These are phyloP conservation scores for Neodiprion fabricii DNA, from an alignment of 1,140 invertebrate species.

Conservation along the genomic window DNA sequence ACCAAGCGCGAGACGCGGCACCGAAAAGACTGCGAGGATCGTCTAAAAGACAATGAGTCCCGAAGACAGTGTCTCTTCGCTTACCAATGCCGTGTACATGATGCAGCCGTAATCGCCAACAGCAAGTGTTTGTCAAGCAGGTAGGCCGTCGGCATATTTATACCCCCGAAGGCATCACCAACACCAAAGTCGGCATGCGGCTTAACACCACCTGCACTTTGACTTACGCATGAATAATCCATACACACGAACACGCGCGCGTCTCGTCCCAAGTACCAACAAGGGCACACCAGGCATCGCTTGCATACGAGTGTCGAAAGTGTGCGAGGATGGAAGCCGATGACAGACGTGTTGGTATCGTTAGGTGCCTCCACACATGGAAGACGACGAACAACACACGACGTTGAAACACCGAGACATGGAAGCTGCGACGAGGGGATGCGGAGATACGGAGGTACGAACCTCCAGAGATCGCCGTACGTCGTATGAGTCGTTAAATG, in stretches of 20 bases:
- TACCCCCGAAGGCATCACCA: conserved; percentile 6
- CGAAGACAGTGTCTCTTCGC: neutral
- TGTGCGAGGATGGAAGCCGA: neutral
- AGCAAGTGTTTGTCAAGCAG: conserved; percentile 1
- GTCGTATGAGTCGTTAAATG: neutral
- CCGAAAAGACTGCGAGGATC: no score
- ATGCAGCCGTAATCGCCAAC: conserved; percentile 3
- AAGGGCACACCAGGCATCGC: neutral
- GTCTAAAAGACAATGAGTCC: no score
- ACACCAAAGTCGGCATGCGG: neutral
- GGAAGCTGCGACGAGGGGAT: neutral
- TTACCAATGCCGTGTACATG: conserved; percentile 7
- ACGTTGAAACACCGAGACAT: neutral
- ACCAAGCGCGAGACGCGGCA: no score
- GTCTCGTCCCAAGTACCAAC: neutral
- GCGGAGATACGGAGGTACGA: neutral
- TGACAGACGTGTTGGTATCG: neutral
- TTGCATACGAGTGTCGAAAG: neutral
- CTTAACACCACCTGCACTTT: neutral
- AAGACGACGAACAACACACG: neutral
- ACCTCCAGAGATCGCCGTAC: neutral
- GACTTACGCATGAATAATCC: neutral
- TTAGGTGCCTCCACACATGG: neutral
- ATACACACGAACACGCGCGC: neutral
- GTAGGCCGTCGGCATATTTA: neutral